Evolutionary conservation across 2,113 vertebrate species (phyloP).

Genomic region (Mastomys coucha): DNA sequence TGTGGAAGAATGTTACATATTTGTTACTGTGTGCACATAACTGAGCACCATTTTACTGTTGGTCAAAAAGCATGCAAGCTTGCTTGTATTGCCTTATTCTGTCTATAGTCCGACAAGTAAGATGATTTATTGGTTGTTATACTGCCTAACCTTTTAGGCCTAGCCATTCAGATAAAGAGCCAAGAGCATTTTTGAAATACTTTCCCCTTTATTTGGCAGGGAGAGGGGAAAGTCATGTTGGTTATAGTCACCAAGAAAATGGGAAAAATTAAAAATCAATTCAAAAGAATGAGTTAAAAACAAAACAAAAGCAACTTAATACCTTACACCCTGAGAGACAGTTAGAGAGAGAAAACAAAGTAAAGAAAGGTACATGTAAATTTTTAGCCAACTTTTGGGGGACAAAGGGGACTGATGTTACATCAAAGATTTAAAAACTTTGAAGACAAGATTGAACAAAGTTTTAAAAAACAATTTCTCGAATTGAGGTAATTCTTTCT

Average conservation of each 20-base stretch:
- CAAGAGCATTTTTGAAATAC: neutral
- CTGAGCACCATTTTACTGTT: neutral
- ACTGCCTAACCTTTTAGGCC: neutral
- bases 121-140: neutral
- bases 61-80: neutral
- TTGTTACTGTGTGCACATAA: neutral
- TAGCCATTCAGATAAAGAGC: neutral
- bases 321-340: neutral
- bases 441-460: conserved; percentile 37
- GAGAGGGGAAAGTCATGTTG: neutral
- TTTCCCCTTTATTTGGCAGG: neutral
- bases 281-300: neutral
- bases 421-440: neutral
- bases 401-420: neutral
- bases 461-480: neutral
- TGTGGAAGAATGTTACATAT: neutral
- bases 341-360: neutral
- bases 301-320: no score
- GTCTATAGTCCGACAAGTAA: neutral
- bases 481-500: neutral
- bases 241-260: neutral
- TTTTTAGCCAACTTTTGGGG: neutral
- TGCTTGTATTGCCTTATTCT: neutral
- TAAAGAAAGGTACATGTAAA: neutral
- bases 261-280: neutral